These are phyloP conservation scores for Erpornis zantholeuca DNA, from an alignment of 2,113 vertebrate species.

Conservation along the genomic window DNA sequence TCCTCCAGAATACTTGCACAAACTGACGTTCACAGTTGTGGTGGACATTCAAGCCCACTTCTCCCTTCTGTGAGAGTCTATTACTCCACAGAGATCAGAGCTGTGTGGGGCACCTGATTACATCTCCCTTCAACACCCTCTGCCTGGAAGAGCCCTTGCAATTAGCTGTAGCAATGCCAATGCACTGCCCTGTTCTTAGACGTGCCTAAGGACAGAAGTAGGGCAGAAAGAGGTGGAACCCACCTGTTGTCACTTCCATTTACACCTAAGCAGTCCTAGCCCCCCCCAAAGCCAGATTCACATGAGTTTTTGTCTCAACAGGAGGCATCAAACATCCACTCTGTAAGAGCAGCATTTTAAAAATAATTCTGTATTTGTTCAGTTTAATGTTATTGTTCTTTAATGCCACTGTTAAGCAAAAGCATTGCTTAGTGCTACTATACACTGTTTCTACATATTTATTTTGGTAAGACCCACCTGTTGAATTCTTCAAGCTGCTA, in stretches of 20 bases:
- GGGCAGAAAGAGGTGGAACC: not conserved
- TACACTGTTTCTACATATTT: not conserved
- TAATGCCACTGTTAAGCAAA: not conserved
- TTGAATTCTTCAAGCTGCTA: not conserved
- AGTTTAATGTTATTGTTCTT: not conserved
- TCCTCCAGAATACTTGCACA: not conserved
- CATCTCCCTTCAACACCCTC: no score
- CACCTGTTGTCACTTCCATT: not conserved
- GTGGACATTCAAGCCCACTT: not conserved
- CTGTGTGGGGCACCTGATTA: not conserved
- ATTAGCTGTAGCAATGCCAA: not conserved
- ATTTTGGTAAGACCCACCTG: not conserved
- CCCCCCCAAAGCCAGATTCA: not conserved
- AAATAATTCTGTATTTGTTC: not conserved
- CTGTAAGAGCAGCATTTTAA: not conserved
- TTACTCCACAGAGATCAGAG: not conserved
- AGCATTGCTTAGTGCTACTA: not conserved
- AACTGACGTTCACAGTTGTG: rapidly evolving
- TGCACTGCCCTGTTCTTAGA: no score
- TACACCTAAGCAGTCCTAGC: not conserved
- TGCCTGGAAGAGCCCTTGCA: not conserved
- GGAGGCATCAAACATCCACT: not conserved
- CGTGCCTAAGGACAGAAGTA: not conserved
- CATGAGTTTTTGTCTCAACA: not conserved
- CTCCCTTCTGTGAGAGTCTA: not conserved